A percentile compares a stretch with the other conserved stretches of the same genome.
phyloP scores from a whole-genome alignment of 2,113 vertebrate genomes.

The Micronycteris hirsuta region DNA sequence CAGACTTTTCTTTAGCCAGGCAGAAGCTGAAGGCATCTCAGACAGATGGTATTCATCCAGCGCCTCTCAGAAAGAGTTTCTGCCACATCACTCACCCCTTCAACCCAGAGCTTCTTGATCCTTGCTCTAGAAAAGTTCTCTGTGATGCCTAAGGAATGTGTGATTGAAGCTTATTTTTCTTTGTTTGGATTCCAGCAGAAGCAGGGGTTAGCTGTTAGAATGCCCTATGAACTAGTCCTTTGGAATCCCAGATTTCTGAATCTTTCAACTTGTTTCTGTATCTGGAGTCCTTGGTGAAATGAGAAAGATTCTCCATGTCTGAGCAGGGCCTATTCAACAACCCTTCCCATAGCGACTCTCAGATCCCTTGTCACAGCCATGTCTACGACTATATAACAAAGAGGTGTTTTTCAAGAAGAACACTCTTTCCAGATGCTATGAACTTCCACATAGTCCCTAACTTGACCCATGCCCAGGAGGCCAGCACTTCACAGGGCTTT shows the following conservation, averaged over 20 bases:
- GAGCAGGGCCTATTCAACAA: rapidly evolving
- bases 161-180: background rate
- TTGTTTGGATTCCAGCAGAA: background rate
- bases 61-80: background rate
- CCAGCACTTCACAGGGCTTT: background rate
- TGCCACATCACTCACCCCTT: background rate
- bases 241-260: background rate
- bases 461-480: background rate
- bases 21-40: background rate
- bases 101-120: background rate
- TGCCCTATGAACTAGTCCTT: background rate
- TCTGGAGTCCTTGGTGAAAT: background rate
- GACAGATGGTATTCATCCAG: background rate
- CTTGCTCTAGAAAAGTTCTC: background rate
- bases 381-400: background rate
- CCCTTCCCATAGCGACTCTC: rapidly evolving
- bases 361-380: rapidly evolving
- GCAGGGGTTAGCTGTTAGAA: background rate
- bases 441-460: background rate
- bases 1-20: background rate
- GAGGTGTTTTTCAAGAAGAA: background rate
- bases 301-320: background rate
- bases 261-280: background rate
- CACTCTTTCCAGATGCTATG: background rate
- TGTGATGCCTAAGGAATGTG: background rate